phyloP scores from a whole-genome alignment of 2,888 invertebrate genomes.

The Opisthograptis luteolata region DNA sequence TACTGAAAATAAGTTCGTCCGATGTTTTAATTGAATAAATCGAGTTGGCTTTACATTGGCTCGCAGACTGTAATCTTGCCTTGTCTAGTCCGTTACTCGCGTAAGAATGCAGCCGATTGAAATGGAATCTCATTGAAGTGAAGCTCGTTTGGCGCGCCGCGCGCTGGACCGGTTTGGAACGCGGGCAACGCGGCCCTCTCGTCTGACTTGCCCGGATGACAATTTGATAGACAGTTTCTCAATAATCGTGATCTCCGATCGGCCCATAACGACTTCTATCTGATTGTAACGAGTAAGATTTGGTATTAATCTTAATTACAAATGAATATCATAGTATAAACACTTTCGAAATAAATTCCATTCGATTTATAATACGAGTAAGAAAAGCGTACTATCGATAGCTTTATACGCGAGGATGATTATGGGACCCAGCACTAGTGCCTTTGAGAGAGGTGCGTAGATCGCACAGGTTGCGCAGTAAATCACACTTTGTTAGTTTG shows the following conservation, averaged over 20 bases:
- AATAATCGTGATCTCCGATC: constrained; percentile 57
- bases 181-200: constrained; percentile 59
- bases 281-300: constrained; percentile 36
- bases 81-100: constrained; percentile 75
- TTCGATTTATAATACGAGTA: not conserved
- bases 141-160: constrained; percentile 62
- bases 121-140: constrained; percentile 83
- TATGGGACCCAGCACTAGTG: constrained; percentile 17
- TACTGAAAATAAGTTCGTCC: constrained; percentile 42
- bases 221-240: constrained; percentile 72
- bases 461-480: too few species aligned
- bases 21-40: constrained; percentile 38
- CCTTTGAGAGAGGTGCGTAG: too few species aligned
- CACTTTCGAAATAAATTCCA: constrained; percentile 31
- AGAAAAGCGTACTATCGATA: not conserved
- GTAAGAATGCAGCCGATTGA: constrained; percentile 81
- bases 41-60: constrained; percentile 42
- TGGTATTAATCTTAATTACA: constrained; percentile 39
- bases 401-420: not conserved
- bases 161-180: constrained; percentile 72
- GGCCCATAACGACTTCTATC: constrained; percentile 33
- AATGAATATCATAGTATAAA: constrained; percentile 23
- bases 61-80: constrained; percentile 51
- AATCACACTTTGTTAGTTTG: too few species aligned
- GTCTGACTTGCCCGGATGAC: constrained; percentile 68